Evolutionary conservation across 2,797 vertebrate species (phyloP), one percentile per base, ranked within the genome.

Genomic region (Poeciliopsis gracilis): DNA sequence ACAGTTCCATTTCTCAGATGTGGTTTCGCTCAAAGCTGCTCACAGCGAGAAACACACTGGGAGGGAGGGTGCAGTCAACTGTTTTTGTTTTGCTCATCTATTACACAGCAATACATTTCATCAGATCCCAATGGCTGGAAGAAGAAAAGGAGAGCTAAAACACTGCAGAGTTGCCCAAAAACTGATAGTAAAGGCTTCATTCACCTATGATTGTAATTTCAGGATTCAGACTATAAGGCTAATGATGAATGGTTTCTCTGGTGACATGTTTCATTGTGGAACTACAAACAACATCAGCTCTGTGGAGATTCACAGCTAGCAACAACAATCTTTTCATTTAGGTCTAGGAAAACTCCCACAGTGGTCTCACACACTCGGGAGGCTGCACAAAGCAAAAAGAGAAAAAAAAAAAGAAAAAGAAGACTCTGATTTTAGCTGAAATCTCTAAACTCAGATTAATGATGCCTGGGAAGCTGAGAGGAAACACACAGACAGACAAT

Each of bases 1-100:
- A 84, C 82, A 73, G 72, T 70, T 43, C 28, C 38, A 71, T 59
- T 75, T 77, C 77, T 84, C 81, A 76, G 73, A 86, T 76, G 83
- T 84, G 87, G 77, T 73, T 77, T 87, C 81, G 77, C 61, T 82
- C 23, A 85, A 86, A 92, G 73, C 81, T 80, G 91, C 88, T 91
- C 90, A 92, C 84, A 84, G 74, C 85, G 81, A 86, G 81, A 51
- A 73, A 80, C 73, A 78, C 76, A 41, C 72, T 80, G 6, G 76
- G 81, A 86, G 77, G 51, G 77, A 63, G 77, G 78, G 82, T 80
- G 71, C 72, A 77, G 73, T 78, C 75, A 82, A 84, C 86, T 70
- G 41, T 80, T 85, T 90, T 85, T 86, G 80, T 87, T 89, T 86
- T 82, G 71, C 78, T 82, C 66, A 67, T 88, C 70, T 81, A 84